phyloP scores from a whole-genome alignment of 2,113 vertebrate species.

The Megaceryle torquata region DNA sequence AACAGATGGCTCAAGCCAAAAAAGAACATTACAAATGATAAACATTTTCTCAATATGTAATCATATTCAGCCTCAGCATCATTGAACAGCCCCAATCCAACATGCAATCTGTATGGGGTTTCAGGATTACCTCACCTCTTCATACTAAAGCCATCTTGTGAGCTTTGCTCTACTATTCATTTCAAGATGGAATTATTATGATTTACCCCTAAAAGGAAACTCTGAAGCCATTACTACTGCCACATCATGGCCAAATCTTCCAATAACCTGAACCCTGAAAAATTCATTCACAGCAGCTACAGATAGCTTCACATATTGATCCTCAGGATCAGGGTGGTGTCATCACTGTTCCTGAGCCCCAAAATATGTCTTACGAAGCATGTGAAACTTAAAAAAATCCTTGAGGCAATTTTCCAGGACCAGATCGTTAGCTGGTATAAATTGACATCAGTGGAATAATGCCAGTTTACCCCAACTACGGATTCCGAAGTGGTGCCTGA shows the following conservation, averaged over 20 bases:
- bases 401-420: neutral
- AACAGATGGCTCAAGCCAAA: constrained; percentile 57
- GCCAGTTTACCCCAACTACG: neutral
- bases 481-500: neutral
- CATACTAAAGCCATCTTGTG: neutral
- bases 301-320: neutral
- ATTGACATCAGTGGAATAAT: neutral
- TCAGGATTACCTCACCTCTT: constrained; percentile 1
- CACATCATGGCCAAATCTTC: neutral
- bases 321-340: neutral
- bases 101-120: neutral
- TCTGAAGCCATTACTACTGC: neutral
- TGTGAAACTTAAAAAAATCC: neutral
- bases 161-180: constrained; percentile 26
- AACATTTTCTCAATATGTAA: constrained; percentile 36
- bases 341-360: neutral
- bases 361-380: neutral
- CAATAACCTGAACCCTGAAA: neutral
- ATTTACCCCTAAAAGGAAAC: neutral
- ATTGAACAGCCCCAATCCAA: neutral
- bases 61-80: neutral
- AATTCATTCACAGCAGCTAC: neutral
- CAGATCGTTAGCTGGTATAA: neutral
- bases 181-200: neutral
- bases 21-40: constrained; percentile 26